phyloP scores from a whole-genome alignment of 2,888 invertebrate species.

The Drosophila atripex region DNA sequence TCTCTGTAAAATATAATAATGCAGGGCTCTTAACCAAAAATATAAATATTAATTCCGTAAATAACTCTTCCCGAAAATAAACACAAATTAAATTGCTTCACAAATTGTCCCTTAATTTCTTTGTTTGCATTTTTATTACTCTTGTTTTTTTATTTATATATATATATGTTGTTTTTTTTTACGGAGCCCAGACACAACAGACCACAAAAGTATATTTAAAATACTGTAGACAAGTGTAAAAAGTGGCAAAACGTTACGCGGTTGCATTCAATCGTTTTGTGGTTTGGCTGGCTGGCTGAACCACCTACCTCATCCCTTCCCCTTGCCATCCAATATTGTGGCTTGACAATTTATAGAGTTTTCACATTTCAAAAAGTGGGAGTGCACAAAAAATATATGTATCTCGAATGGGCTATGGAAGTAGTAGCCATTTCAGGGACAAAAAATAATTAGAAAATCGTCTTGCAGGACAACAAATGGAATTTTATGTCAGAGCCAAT shows the following conservation, averaged over 20 bases:
- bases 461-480: conserved; percentile 18
- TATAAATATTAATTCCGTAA: too few species aligned
- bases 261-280: conserved; percentile 65
- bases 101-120: background rate
- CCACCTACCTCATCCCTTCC: conserved; percentile 14
- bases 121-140: background rate
- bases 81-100: background rate
- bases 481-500: conserved; percentile 30
- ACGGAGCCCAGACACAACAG: background rate
- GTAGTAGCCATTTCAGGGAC: conserved; percentile 5
- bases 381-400: background rate
- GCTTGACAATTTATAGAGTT: conserved; percentile 61
- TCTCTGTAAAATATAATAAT: background rate
- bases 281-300: conserved; percentile 37
- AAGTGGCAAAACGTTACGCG: conserved; percentile 63
- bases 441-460: conserved; percentile 63
- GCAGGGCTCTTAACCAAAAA: too few species aligned
- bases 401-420: background rate
- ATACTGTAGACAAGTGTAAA: conserved; percentile 51
- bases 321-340: conserved; percentile 41
- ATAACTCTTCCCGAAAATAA: background rate
- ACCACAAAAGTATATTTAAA: conserved; percentile 56
- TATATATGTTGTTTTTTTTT: background rate
- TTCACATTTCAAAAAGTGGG: conserved; percentile 1
- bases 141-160: conserved; percentile 15